Conservation (phyloP, 2,888 invertebrate species). For the Limenitis camilla region DNA sequence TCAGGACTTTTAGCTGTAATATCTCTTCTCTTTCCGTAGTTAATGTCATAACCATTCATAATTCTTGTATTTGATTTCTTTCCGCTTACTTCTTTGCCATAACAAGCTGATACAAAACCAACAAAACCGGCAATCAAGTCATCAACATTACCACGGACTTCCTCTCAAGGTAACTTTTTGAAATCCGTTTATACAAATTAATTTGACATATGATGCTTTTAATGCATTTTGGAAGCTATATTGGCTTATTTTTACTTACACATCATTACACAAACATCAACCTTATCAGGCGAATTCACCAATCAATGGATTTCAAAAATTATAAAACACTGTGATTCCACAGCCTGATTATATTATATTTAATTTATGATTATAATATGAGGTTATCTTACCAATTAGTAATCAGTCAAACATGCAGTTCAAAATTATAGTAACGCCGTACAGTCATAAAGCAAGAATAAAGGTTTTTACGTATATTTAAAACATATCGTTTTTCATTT, state of each 20-base stretch:
- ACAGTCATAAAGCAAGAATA: too few species aligned
- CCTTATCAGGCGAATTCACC: background rate
- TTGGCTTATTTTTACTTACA: conserved; percentile 9
- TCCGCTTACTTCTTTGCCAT: conserved; percentile 74
- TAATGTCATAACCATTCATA: conserved; percentile 49
- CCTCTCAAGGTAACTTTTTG: conserved; percentile 89
- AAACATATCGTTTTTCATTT: too few species aligned
- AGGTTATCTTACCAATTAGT: too few species aligned
- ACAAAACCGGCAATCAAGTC: conserved; percentile 98
- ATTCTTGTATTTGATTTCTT: conserved; percentile 72
- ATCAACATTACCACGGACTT: conserved; percentile 94
- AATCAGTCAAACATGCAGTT: background rate
- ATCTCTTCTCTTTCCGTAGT: conserved; percentile 37
- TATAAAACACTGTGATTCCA: background rate
- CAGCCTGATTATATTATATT: background rate
- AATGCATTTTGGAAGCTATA: conserved; percentile 9
- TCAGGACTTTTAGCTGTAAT: conserved; percentile 6
- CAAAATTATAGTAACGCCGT: background rate
- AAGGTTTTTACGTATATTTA: too few species aligned
- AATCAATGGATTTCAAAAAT: conserved; percentile 21
- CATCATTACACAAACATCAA: background rate
- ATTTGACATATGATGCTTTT: conserved; percentile 18
- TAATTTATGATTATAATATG: background rate
- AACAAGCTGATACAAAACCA: conserved; percentile 93
- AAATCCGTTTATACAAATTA: conserved; percentile 38